Conservation (phyloP, 2,113 vertebrate species). For the Cepphus grylle region DNA sequence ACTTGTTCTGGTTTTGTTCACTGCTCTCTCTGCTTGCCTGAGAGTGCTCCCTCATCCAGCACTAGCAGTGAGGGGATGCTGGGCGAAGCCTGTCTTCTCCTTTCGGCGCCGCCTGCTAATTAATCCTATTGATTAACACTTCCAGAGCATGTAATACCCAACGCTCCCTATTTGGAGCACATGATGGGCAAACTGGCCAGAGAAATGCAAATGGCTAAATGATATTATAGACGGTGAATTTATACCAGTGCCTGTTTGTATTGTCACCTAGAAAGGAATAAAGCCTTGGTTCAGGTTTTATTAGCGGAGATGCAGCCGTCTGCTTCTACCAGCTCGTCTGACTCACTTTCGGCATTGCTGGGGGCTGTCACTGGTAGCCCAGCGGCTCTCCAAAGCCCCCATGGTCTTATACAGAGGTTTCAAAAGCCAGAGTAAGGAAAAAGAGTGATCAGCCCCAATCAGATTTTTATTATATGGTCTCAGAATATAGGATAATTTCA, state of each 20-base stretch:
- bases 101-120: neutral
- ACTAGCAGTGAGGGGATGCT: neutral
- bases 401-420: neutral
- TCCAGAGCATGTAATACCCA: neutral
- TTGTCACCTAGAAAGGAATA: neutral
- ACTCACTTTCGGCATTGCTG: neutral
- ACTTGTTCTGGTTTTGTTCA: neutral
- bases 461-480: neutral
- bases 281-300: neutral
- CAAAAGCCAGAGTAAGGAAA: neutral
- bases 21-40: neutral
- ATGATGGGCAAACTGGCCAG: neutral
- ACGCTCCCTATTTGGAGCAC: accelerated
- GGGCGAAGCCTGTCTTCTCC: neutral
- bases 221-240: neutral
- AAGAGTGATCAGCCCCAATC: neutral
- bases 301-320: neutral
- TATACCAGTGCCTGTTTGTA: neutral
- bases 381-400: neutral
- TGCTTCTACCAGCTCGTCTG: accelerated
- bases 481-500: neutral
- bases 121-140: slow-evolving; percentile 34
- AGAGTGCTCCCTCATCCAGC: neutral
- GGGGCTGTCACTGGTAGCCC: neutral
- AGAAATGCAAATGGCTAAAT: neutral